Evolutionary conservation across 2,113 vertebrate species (phyloP).

Genomic region (Otus sunia): DNA sequence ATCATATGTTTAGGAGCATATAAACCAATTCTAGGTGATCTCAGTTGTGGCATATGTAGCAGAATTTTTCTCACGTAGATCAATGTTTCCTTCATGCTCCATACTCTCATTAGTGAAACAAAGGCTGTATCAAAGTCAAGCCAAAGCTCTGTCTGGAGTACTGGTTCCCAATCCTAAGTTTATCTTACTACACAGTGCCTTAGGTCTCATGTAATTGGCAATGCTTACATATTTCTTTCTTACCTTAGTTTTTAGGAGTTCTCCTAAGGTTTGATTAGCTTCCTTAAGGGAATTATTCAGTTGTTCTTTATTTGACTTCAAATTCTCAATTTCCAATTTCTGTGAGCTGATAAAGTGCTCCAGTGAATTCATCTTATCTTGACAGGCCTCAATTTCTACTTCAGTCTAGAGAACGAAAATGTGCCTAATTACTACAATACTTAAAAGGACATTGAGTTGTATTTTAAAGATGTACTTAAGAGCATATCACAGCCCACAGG

Average conservation of each 20-base stretch:
- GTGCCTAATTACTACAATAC: not conserved
- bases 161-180: not conserved
- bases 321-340: slow-evolving; percentile 61
- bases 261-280: slow-evolving; percentile 41
- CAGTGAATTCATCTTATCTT: slow-evolving; percentile 44
- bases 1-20: not conserved
- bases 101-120: not conserved
- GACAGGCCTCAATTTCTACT: slow-evolving; percentile 52
- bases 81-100: not conserved
- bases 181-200: not conserved
- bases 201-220: not conserved
- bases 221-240: not conserved
- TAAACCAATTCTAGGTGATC: not conserved
- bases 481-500: not conserved
- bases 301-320: slow-evolving; percentile 67
- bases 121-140: not conserved
- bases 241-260: slow-evolving; percentile 62
- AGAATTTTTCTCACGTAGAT: not conserved
- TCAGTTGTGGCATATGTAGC: not conserved
- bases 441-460: not conserved
- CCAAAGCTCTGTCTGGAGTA: not conserved
- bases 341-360: slow-evolving; percentile 58
- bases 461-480: not conserved
- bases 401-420: slow-evolving; percentile 59
- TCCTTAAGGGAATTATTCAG: slow-evolving; percentile 60